Percentiles rank a stretch among this genome's conserved stretches.
Conservation (phyloP, 2,888 invertebrate genomes). For the Andrena bicolor region DNA sequence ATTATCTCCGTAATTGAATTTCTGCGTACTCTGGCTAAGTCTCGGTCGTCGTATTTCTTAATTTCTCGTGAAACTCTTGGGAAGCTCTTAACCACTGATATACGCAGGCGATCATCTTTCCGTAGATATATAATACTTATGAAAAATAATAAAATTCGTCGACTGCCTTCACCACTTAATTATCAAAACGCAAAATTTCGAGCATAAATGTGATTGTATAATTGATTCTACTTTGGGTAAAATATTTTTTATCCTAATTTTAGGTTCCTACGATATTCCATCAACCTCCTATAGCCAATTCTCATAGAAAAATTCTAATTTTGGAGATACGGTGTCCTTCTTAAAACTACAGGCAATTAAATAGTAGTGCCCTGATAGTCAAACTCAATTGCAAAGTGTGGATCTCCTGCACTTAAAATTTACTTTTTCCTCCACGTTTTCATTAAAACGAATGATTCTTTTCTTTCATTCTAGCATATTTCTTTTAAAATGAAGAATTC, state of each 20-base stretch:
- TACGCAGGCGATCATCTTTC: background rate
- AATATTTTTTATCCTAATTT: background rate
- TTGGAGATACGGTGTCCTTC: too few relatives aligned
- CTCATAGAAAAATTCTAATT: background rate
- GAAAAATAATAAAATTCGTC: background rate
- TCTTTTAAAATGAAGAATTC: background rate
- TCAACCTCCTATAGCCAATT: background rate
- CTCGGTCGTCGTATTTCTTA: slow-evolving; percentile 1
- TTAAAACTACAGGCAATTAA: too few relatives aligned
- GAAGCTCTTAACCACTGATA: slow-evolving; percentile 1
- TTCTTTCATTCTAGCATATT: background rate
- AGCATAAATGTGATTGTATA: background rate
- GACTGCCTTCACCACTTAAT: background rate
- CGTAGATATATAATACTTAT: background rate
- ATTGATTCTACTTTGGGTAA: background rate
- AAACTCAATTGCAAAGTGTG: too few relatives aligned
- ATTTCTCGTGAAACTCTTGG: background rate
- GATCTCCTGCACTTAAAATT: too few relatives aligned
- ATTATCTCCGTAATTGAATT: slow-evolving; percentile 49
- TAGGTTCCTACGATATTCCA: background rate
- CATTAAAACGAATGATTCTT: background rate
- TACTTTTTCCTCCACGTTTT: background rate
- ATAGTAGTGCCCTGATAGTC: too few relatives aligned
- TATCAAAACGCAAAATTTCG: background rate
- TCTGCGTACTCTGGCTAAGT: slow-evolving; percentile 7